Percentiles rank a stretch among this genome's conserved stretches.
Conservation (phyloP, 2,113 vertebrate genomes). For the Ochotona curzoniae region DNA sequence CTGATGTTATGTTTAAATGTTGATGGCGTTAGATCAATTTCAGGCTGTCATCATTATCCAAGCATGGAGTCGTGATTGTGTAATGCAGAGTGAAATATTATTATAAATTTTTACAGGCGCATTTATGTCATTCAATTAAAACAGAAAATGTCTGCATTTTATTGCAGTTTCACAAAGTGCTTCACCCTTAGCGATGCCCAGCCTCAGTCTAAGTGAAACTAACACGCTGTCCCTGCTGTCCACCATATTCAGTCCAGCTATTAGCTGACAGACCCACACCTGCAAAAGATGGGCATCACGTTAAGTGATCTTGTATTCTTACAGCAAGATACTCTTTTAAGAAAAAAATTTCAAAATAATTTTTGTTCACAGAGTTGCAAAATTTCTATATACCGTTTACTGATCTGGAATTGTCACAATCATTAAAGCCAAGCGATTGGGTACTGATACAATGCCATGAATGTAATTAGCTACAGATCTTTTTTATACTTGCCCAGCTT, state of each 20-base stretch:
- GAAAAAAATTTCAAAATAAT: slow-evolving; percentile 13
- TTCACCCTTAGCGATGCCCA: neutral
- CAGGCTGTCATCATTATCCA: slow-evolving; percentile 67
- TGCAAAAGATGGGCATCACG: neutral
- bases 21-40: slow-evolving; percentile 63
- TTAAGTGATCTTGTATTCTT: slow-evolving; percentile 9
- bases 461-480: neutral
- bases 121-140: slow-evolving; percentile 38
- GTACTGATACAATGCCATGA: neutral
- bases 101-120: slow-evolving; percentile 20
- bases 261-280: neutral
- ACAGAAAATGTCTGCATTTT: slow-evolving; percentile 31
- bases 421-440: slow-evolving; percentile 38
- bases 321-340: neutral
- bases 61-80: slow-evolving; percentile 37
- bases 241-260: neutral
- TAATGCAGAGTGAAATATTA: slow-evolving; percentile 48
- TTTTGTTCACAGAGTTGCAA: neutral
- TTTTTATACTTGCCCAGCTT: neutral
- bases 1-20: slow-evolving; percentile 71
- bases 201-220: neutral
- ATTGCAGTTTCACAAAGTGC: neutral
- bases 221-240: neutral
- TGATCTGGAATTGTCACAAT: neutral
- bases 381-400: neutral